Base-by-base conservation (phyloP, 1,140 invertebrate species). In the Charaxes varanes region DNA sequence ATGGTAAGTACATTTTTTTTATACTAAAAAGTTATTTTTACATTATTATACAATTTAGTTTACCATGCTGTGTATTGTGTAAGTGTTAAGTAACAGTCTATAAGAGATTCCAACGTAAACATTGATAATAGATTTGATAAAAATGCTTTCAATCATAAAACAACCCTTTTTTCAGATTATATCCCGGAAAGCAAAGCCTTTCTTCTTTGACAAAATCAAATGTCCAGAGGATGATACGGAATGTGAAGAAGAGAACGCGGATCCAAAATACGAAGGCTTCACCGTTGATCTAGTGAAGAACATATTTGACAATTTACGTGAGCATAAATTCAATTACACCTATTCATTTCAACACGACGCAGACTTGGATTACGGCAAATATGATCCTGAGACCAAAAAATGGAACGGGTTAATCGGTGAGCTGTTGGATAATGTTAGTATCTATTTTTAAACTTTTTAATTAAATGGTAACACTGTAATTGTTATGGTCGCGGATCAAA, bases 321-420 rank as follows among this genome's bases (percentile, higher is more conserved):
- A 62, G 36, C 58, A 71, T 30, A 70, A 77, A 4, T 68, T 56
- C 27, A 73, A 80, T 18, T 83, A 74, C 31, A 77, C 73, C 0
- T 80, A 76, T 23, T 45, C 54, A 4, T 80, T 80, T 38, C 31
- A 54, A 6, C 33, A 55, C 22, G 58, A 67, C n/a, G 55, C 70
- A 18, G 84, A 86, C 11, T 78, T 87, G 16, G 35, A 35, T 8
- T 92, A 95, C 48, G 94, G 94, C 0, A 88, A 85, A 28, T 89
- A 88, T 15, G 85, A 93, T 63, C 61, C 86, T 0, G 69, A 86
- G n/a, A 91, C 86, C 0, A 91, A 90, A 56, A 82, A 74, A 61
- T 97, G 95, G 95, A 89, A 93, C 59, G 96, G 95, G 0, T 86
- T 97, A n/a, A 92, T 97, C 12, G 89, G 88, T 27, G 89, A 94